Evolutionary conservation across 2,888 invertebrate species (phyloP), one percentile per base, ranked within the genome.

Genomic region (Keiferia lycopersicella): DNA sequence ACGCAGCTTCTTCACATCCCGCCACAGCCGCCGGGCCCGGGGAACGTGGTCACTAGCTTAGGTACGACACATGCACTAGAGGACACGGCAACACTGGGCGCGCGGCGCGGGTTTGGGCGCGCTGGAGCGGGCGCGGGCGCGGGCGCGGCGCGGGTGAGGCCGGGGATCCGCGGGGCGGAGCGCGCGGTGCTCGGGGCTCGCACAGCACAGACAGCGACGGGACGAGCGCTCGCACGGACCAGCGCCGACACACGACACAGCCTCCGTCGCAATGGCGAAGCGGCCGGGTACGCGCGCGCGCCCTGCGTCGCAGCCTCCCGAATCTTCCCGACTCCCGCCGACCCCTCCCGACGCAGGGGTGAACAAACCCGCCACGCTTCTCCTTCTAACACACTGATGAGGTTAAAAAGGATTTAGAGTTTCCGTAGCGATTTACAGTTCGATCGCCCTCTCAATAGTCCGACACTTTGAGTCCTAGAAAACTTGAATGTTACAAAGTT

Each of bases 11-110:
- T 83, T 89, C 84, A 91, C 91, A 91, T 91, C 83, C 88, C 91
- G 89, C 91, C 90, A 88, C 84, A 95, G 95, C 76, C 93, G 96
- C 79, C 95, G 96, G 77, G 93, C 95, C 75, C 95, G 94, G 88
- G 93, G 92, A 83, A 82, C 80, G 91, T 92, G 78, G 93, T 93
- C 94, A 87, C 93, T 91, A 93, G 93, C 73, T 93, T 93, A 78
- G 92, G 92, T 81, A 86, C 92, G 82, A 69, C 88, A 79, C 91
- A 93, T 84, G 91, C 87, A 84, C 94, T 93, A 89, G 81, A 72
- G 78, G 71, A 67, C 65, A 62, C 69, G 78, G 72, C 67, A 64
- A 62, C 69, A 61, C 51, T 56, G 57, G 66, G 60, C 67, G 56
- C 50, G 62, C 68, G 66, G 64, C 68, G 68, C 73, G 69, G 74